Conservation (phyloP, 2,797 vertebrate species). For the Nyctalus aviator region DNA sequence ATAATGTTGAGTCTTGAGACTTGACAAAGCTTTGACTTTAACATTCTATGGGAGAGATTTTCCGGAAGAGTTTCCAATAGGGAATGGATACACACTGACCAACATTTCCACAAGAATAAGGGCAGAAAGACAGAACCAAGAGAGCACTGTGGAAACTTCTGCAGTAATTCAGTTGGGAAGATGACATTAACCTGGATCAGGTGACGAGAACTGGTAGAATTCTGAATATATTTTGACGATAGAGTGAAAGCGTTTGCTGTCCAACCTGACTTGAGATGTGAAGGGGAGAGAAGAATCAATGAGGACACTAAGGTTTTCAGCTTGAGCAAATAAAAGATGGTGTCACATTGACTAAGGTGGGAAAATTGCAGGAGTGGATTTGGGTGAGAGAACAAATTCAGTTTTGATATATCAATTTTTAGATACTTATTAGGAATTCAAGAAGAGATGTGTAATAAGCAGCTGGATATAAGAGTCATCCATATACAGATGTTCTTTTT, state of each 20-base stretch:
- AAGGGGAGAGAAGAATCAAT: not conserved
- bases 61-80: not conserved
- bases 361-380: not conserved
- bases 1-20: not conserved
- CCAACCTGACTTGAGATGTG: not conserved
- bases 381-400: not conserved
- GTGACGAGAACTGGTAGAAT: not conserved
- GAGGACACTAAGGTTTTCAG: not conserved
- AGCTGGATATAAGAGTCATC: not conserved
- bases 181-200: not conserved
- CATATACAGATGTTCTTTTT: not conserved
- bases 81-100: not conserved
- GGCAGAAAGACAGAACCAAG: not conserved
- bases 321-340: not conserved
- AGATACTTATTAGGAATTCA: not conserved
- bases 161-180: not conserved
- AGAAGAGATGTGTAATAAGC: not conserved
- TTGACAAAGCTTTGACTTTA: not conserved
- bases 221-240: not conserved
- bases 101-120: constrained; percentile 12
- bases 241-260: not conserved
- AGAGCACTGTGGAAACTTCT: not conserved
- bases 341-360: not conserved
- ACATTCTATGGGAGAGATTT: not conserved
- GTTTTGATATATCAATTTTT: not conserved